Conservation (phyloP, 2,888 invertebrate species). For the Helicoverpa assulta region DNA sequence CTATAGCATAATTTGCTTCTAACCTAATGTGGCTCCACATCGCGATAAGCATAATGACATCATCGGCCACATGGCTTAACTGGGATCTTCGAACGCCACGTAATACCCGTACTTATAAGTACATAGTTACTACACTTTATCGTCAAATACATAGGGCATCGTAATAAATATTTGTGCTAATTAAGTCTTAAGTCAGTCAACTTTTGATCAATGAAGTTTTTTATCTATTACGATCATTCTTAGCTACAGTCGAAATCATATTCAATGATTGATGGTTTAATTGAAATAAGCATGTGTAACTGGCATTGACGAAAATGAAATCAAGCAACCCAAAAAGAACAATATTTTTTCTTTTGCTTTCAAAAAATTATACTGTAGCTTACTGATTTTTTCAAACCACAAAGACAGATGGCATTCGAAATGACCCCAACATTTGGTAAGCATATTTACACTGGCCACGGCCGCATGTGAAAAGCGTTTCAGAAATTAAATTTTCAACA, state of each 20-base stretch:
- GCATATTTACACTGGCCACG: constrained; percentile 40
- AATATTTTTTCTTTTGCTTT: neutral
- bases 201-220: too few species aligned
- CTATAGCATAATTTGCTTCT: neutral
- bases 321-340: too few species aligned
- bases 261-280: too few species aligned
- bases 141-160: neutral
- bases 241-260: too few species aligned
- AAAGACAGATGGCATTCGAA: constrained; percentile 48
- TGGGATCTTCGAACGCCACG: constrained; percentile 19
- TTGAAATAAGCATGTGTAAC: too few species aligned
- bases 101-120: neutral
- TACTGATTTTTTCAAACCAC: constrained; percentile 40
- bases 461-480: constrained; percentile 37
- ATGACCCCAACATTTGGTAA: constrained; percentile 39
- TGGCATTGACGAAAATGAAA: too few species aligned
- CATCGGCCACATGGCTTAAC: constrained; percentile 24
- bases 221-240: too few species aligned
- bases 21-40: constrained; percentile 9
- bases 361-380: constrained; percentile 18
- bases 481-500: constrained; percentile 45
- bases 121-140: constrained; percentile 2
- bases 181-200: too few species aligned
- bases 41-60: constrained; percentile 35
- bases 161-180: constrained; percentile 8